Evolutionary conservation across 2,797 vertebrate genomes (phyloP), one percentile per base, ranked within the genome.

Genomic region (Onychomys leucogaster): DNA sequence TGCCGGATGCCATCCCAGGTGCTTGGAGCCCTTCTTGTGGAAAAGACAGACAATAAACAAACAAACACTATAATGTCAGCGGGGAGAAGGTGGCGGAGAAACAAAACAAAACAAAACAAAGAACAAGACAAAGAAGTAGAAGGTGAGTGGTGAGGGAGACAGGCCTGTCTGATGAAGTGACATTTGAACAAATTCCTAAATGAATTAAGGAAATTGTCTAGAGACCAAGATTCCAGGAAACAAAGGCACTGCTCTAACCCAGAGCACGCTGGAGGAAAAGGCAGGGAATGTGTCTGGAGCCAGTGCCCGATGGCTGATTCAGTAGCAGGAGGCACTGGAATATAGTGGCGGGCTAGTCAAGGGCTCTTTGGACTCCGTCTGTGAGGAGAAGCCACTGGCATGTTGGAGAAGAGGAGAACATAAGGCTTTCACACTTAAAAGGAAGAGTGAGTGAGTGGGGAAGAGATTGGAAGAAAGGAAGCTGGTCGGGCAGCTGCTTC

Each of bases 1-100:
- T 2, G 27, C 63, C 59, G 89, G 57, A 34, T 0, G 10, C 61
- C 77, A 63, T 90, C 49, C 52, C 43, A 37, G 37, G 43, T 88
- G 83, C 59, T 69, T 57, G 55, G 49, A 96, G 91, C 69, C 52
- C 46, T 65, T 85, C 65, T 63, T 41, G 61, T 7, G 52, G 76
- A 89, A 69, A 86, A 93, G 84, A 69, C 61, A 92, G 94, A 94
- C 77, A 59, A 55, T 61, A 88, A 90, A 92, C 75, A 95, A 91
- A 81, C 75, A 76, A 82, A 69, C 25, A 86, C 37, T n/a, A 21
- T 34, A 88, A 82, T 73, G 77, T 80, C 61, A 14, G 49, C 34
- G 69, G 71, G 55, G 93, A 69, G 43, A 78, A 71, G 41, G 21
- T 5, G n/a, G 65, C 16, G 14, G 90, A 67, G 86, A 80, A 67